phyloP scores from a whole-genome alignment of 23 tunicate genomes.

The Ciona savignyi region DNA sequence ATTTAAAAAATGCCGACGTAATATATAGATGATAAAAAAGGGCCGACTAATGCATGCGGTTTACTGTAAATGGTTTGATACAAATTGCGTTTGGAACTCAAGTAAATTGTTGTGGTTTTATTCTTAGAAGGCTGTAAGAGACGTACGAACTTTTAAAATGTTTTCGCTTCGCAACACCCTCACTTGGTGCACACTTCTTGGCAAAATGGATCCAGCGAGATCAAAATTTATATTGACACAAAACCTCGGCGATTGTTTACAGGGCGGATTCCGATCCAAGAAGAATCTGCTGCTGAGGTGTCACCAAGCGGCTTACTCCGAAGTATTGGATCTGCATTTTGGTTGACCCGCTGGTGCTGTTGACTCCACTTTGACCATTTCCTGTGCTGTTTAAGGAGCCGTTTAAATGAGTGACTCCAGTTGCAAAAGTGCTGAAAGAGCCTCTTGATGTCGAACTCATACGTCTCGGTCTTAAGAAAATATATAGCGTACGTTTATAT shows the following conservation, averaged over 20 bases:
- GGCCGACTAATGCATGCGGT: too few relatives aligned
- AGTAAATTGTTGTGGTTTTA: too few relatives aligned
- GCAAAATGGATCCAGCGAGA: too few relatives aligned
- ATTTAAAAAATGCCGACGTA: too few relatives aligned
- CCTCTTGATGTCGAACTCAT: constrained; percentile 25
- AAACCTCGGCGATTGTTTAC: background rate
- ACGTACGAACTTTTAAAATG: too few relatives aligned
- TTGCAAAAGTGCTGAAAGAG: constrained; percentile 31
- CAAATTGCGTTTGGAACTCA: too few relatives aligned
- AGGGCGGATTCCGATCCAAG: background rate
- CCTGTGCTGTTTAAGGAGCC: background rate
- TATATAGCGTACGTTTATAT: too few relatives aligned
- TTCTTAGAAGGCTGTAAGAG: too few relatives aligned
- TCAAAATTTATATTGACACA: background rate
- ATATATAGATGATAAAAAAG: too few relatives aligned
- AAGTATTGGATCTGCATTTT: background rate
- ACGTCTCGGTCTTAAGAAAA: constrained; percentile 4
- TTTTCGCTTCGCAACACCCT: too few relatives aligned
- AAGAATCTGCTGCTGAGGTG: background rate
- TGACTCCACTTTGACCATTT: background rate
- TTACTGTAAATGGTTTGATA: too few relatives aligned
- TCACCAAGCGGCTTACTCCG: background rate
- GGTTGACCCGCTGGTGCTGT: background rate
- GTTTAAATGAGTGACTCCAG: constrained; percentile 12
- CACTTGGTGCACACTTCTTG: too few relatives aligned